phyloP scores from a whole-genome alignment of 1,140 invertebrate species.

The Euura saliciscinereae region DNA sequence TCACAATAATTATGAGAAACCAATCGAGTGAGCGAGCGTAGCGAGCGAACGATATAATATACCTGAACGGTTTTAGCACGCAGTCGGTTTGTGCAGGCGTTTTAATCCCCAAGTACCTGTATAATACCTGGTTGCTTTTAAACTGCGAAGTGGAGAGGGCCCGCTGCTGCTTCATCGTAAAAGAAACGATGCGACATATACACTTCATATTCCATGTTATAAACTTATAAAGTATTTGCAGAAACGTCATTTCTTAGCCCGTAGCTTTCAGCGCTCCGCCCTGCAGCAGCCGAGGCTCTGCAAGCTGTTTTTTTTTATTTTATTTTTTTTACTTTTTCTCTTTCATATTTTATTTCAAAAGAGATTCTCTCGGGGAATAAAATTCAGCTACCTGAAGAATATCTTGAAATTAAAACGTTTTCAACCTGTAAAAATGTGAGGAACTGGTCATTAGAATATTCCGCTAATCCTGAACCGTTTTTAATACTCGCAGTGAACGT shows the following conservation, averaged over 20 bases:
- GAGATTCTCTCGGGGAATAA: not conserved
- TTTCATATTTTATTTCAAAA: too few relatives aligned
- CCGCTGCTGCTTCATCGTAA: not conserved
- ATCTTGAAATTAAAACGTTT: not conserved
- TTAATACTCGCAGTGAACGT: not conserved
- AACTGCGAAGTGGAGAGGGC: not conserved
- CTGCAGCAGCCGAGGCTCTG: not conserved
- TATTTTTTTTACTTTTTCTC: not conserved
- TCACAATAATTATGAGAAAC: too few relatives aligned
- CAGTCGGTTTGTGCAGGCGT: too few relatives aligned
- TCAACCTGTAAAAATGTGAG: not conserved
- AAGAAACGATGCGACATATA: not conserved
- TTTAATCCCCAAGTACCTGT: too few relatives aligned
- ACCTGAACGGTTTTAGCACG: too few relatives aligned
- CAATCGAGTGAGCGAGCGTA: too few relatives aligned
- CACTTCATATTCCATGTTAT: not conserved
- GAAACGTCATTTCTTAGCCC: not conserved
- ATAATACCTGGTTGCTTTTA: not conserved
- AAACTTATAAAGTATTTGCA: not conserved
- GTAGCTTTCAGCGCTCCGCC: not conserved
- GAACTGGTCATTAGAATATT: not conserved
- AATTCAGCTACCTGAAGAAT: not conserved
- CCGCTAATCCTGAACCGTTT: not conserved
- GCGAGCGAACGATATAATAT: too few relatives aligned
- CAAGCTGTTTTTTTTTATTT: too few relatives aligned